Evolutionary conservation across 2,888 invertebrate genomes (phyloP).

Genomic region (Xanthia togata): DNA sequence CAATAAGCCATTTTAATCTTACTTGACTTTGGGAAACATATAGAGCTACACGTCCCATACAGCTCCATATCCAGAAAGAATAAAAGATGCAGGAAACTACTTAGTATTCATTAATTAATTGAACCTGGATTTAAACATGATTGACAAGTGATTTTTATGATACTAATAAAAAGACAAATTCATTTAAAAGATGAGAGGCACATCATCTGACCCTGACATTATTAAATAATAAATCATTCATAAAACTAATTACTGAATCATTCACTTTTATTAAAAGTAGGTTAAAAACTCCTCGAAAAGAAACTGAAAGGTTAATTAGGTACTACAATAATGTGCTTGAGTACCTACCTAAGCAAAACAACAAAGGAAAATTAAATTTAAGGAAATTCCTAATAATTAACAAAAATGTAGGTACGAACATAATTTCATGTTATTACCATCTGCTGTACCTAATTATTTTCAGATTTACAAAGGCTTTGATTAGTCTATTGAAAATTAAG

Average conservation of each 20-base stretch:
- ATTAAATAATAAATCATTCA: constrained; percentile 10
- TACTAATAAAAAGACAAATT: background rate
- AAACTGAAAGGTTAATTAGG: constrained; percentile 6
- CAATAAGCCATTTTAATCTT: too few species aligned
- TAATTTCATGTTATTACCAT: constrained; percentile 22
- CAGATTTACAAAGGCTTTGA: constrained; percentile 9
- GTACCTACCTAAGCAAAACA: constrained; percentile 1
- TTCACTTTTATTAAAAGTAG: background rate
- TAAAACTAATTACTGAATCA: background rate
- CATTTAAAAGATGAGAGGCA: background rate
- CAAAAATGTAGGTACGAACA: constrained; percentile 8
- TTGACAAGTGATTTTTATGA: background rate
- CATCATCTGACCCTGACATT: background rate
- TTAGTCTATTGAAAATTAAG: constrained; percentile 11
- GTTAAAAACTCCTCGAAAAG: background rate
- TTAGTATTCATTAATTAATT: background rate
- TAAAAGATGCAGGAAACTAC: background rate
- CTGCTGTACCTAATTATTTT: constrained; percentile 15
- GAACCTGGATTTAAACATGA: background rate
- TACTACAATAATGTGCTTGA: constrained; percentile 13
- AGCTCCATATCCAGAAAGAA: background rate
- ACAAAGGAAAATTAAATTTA: constrained; percentile 33
- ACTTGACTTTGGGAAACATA: too few species aligned
- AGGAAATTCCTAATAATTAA: constrained; percentile 5
- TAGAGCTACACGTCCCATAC: too few species aligned